phyloP scores from a whole-genome alignment of 2,113 vertebrate species.

The Oreochromis aureus region DNA sequence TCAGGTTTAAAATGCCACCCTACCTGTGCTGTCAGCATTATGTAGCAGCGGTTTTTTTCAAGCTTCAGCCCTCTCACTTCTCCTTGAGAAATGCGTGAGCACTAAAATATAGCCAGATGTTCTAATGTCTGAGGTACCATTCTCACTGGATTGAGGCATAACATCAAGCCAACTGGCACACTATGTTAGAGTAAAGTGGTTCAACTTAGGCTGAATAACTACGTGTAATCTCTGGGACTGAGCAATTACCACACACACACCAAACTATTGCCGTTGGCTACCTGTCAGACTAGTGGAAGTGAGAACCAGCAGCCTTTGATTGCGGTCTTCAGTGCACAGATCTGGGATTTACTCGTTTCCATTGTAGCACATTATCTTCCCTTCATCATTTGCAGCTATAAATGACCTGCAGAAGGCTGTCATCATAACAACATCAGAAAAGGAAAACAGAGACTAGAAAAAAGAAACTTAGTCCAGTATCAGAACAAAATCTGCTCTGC shows the following conservation, averaged over 20 bases:
- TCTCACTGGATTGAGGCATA: slow-evolving; percentile 21
- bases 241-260: slow-evolving; percentile 9
- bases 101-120: slow-evolving; percentile 60
- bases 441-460: background rate
- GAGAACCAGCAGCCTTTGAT: background rate
- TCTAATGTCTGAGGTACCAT: slow-evolving; percentile 41
- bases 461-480: background rate
- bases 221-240: background rate
- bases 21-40: slow-evolving; percentile 29
- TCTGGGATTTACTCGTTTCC: background rate
- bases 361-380: background rate
- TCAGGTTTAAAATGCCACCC: slow-evolving; percentile 1
- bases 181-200: background rate
- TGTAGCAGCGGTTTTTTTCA: slow-evolving; percentile 26
- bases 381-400: background rate
- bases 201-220: slow-evolving; percentile 17
- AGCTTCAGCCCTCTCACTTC: background rate
- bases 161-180: slow-evolving; percentile 31
- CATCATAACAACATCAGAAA: background rate
- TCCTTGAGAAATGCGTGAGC: slow-evolving; percentile 17
- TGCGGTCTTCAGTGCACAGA: background rate
- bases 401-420: background rate
- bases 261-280: slow-evolving; percentile 12
- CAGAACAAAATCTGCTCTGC: background rate
- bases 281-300: slow-evolving; percentile 4